Evolutionary conservation across 1,140 invertebrate genomes (phyloP).

Genomic region (Ooceraea biroi): DNA sequence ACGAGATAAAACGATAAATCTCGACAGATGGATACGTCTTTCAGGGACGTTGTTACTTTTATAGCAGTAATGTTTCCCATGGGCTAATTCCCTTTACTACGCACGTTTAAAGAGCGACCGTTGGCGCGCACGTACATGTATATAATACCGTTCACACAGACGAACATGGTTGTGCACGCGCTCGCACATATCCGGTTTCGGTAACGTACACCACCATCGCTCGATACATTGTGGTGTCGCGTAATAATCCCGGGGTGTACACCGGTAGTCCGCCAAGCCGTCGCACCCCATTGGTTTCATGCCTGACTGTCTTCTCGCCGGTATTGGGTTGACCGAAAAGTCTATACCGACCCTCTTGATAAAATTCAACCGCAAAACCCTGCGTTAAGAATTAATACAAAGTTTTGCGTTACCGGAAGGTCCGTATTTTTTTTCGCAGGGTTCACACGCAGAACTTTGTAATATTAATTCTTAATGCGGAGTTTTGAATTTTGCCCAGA

Average conservation of each 20-base stretch:
- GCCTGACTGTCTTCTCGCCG: no score
- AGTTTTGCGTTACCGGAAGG: no score
- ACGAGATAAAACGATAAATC: background rate
- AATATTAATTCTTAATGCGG: no score
- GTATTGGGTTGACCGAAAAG: no score
- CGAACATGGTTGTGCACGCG: conserved; percentile 68
- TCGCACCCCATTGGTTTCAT: no score
- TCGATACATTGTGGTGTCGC: conserved; percentile 60
- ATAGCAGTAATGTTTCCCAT: background rate
- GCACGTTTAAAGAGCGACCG: conserved; percentile 7
- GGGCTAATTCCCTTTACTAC: conserved; percentile 50
- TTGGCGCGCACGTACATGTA: background rate
- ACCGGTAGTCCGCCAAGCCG: no score
- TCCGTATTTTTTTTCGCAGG: no score
- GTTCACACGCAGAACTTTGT: no score
- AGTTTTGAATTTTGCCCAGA: no score
- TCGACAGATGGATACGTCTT: background rate
- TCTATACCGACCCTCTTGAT: no score
- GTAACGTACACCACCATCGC: conserved; percentile 63
- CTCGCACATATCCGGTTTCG: conserved; percentile 65
- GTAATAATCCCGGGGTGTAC: conserved; percentile 52
- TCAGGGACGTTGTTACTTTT: background rate
- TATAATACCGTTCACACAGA: background rate
- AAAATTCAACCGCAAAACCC: no score
- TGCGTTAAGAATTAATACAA: no score